Conservation (phyloP, 2,888 invertebrate genomes). For the Amorpha juglandis region DNA sequence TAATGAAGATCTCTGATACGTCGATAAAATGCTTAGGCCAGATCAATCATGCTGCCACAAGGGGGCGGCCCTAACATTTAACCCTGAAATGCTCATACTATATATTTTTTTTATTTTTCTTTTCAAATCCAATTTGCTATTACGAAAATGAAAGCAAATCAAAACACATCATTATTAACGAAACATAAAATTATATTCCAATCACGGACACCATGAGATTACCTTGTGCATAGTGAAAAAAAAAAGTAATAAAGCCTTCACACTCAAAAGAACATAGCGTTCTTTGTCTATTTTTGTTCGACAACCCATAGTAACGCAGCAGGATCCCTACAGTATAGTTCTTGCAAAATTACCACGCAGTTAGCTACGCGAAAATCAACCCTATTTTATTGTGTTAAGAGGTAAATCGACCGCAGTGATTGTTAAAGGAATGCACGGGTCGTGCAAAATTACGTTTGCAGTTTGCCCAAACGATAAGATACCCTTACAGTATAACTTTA, state of each 20-base stretch:
- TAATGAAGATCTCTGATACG: too few relatives aligned
- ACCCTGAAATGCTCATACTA: not conserved
- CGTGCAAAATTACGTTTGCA: slow-evolving; percentile 40
- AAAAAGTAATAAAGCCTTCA: slow-evolving; percentile 54
- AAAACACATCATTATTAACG: slow-evolving; percentile 22
- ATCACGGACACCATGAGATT: slow-evolving; percentile 40
- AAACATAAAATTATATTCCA: slow-evolving; percentile 43
- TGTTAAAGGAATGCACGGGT: slow-evolving; percentile 47
- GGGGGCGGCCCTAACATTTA: too few relatives aligned
- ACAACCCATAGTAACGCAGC: slow-evolving; percentile 71
- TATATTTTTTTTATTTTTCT: not conserved
- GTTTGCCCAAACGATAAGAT: slow-evolving; percentile 36
- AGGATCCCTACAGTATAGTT: slow-evolving; percentile 68
- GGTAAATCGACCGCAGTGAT: slow-evolving; percentile 30
- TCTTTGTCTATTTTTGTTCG: slow-evolving; percentile 75
- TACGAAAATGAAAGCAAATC: slow-evolving; percentile 13
- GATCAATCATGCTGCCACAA: too few relatives aligned
- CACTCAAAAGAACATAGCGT: slow-evolving; percentile 72
- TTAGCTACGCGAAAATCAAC: slow-evolving; percentile 40
- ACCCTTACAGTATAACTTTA: slow-evolving; percentile 27
- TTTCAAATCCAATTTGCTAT: not conserved
- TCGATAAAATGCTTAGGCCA: too few relatives aligned
- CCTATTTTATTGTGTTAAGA: slow-evolving; percentile 35
- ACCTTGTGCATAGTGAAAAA: slow-evolving; percentile 36
- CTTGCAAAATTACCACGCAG: slow-evolving; percentile 46